Base-by-base conservation (phyloP, 2,797 vertebrate genomes). In the Rhinogobio ventralis region DNA sequence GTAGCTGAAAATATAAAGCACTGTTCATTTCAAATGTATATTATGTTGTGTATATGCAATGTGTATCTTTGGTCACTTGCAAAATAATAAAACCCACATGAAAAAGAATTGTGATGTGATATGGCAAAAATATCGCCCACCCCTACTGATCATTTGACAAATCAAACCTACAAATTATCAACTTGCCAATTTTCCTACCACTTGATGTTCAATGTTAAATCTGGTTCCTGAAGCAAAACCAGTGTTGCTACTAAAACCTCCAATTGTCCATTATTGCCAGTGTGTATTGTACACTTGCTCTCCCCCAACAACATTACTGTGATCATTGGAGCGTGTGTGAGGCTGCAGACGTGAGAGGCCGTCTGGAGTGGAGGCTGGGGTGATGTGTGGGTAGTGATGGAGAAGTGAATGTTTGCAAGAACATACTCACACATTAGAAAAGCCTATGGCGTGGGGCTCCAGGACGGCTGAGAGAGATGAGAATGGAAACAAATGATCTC, bases 401-500 rank as follows among this genome's bases (percentile, higher is more conserved):
- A 73, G 55, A 72, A 39, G 25, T 68, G 84, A 81, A 72, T 74
- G 60, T 66, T 68, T 72, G 62, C 76, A 66, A 71, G 79, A 80
- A 73, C 66, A 81, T 64, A 86, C 55, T 71, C 15, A 3, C 57
- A 75, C 60, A 39, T 36, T 76, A 67, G 49, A 80, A 62, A 74
- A 57, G 73, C 60, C 73, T 66, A 67, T 66, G 66, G 88, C 66
- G 57, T 15, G n/a, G 39, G 69, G 42, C 28, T 57, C 39, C 72
- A 36, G 69, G 28, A 36, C 0, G 66, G 39, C 30, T 71, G 42
- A 80, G 62, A 55, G 64, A 86, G 88, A 87, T 30, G 46, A 75
- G 84, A 89, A 87, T 79, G 49, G 55, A 84, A 85, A 84, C 75
- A 42, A 87, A 76, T 71, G 42, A 79, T 80, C 64, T 74, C 17